Base-by-base conservation (phyloP, 35 echinoderm and acorn worm species). In the Chiridota heheva region DNA sequence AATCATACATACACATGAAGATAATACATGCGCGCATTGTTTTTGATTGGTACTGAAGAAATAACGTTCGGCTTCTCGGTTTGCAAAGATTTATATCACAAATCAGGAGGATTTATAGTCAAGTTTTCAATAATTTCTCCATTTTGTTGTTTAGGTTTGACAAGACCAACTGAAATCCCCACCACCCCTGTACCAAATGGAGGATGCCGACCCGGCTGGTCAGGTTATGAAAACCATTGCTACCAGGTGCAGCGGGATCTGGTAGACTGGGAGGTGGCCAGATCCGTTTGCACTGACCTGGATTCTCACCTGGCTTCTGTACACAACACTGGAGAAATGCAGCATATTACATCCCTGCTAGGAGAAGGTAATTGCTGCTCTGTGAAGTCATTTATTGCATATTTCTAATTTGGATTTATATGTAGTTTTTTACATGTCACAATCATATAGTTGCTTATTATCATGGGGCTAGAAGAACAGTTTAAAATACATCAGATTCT, bases 201-300 rank as follows among this genome's bases (percentile, higher is more conserved):
- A 16, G 58, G 83, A 35, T 92, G 89, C 41, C 74, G 46, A 5
- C 45, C 42, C 38, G 83, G 77, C 1, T 92, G 89, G 89, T 69
- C 66, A 7, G 65, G 82, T 25, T 81, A 92, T 62, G 89, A 83
- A 8, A 69, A 73, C 17, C 76, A 82, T 43, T 92, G 89, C 27
- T 92, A 81, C 67, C 57, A 80, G 37, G 73, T 92, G 20, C 70
- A 92, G 77, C 74, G 66, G 44, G 87, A 90, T 58, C 33, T 51
- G 56, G 67, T 72, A 0, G 70, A 67, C 7, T 92, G 89, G 89
- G 26, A 47, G 8, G 49, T 60, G 3, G 89, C 89, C 10, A 26
- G 12, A 18, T 55, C 55, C 0, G 49, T 67, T 46, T 92, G 89
- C 32, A 44, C 80, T 18, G 74, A n/a, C 1, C 22, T 81, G 29